Base-by-base conservation (phyloP, 2,888 invertebrate genomes). In the Sphecodes monilicornis region DNA sequence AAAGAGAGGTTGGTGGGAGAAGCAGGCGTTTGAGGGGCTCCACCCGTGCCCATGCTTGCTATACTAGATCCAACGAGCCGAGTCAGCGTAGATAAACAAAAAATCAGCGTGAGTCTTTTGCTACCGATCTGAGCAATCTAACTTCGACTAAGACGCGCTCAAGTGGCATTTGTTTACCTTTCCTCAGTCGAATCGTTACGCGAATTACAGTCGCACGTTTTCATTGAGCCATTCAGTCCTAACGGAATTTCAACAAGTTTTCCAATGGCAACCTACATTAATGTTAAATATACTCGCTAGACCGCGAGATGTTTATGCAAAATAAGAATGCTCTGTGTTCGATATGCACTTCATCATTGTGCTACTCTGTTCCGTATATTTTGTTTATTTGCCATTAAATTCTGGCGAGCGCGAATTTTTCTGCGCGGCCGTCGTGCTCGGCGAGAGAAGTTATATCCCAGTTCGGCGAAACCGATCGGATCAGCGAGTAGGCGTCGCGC, bases 401-500 rank as follows among this genome's bases (percentile, higher is more conserved):
- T 54, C 54, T 11, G 54, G 54, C 54, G 54, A 54, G n/a, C n/a
- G 54, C 4, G 54, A 54, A 54, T 54, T 54, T 54, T 54, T 54
- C 54, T 54, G 54, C 54, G 11, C n/a, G 54, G n/a, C 54, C 54
- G 11, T 32, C 32, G 66, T 1, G 10, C 66, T 32, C 8, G 22
- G 22, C 36, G 66, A n/a, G 36, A 66, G 32, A 36, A 66, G 32
- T 66, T 66, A 66, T 22, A 66, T 66, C 32, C 36, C 66, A 32
- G 22, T 3, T 32, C 32, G 36, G 66, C 10, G 66, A 22, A 66
- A 66, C 22, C 36, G 73, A 70, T 76, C 75, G 68, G 66, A 72
- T 69, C 70, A 41, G 32, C 75, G 16, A 18, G 26, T 26, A 46
- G 64, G 26, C 46, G 32, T 39, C 64, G 73, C 64, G 73, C 76